phyloP scores from a whole-genome alignment of 2,888 invertebrate genomes.

The Parnassius orleans region DNA sequence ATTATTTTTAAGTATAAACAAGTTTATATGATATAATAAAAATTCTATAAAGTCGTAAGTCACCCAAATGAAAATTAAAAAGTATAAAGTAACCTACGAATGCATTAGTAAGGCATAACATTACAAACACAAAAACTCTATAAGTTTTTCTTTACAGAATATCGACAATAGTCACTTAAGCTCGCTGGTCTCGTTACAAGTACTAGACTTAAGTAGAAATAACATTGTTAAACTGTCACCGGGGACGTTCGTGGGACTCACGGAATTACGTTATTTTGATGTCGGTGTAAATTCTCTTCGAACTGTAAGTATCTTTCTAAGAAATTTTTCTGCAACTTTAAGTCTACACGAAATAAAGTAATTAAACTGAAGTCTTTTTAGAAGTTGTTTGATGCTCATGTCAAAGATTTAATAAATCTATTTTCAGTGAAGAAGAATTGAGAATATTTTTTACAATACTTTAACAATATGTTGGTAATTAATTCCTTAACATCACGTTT shows the following conservation, averaged over 20 bases:
- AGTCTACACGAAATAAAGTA: conserved; percentile 17
- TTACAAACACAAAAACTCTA: too few relatives aligned
- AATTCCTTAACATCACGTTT: neutral
- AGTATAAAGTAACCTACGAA: too few relatives aligned
- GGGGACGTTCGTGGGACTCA: conserved; percentile 89
- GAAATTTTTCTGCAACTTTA: conserved; percentile 5
- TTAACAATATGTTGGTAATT: neutral
- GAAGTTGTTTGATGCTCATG: too few relatives aligned
- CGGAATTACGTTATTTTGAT: conserved; percentile 86
- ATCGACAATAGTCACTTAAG: conserved; percentile 88
- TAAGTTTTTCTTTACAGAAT: conserved; percentile 76
- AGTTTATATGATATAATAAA: too few relatives aligned
- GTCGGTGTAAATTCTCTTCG: conserved; percentile 92
- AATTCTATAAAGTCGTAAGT: too few relatives aligned
- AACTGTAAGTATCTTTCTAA: conserved; percentile 82
- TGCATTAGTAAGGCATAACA: too few relatives aligned
- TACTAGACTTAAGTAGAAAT: conserved; percentile 91
- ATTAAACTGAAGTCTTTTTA: neutral
- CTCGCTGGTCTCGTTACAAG: conserved; percentile 84
- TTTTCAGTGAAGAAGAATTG: too few relatives aligned
- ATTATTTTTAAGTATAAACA: too few relatives aligned
- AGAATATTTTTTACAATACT: too few relatives aligned
- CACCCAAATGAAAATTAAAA: too few relatives aligned
- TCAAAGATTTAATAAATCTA: too few relatives aligned
- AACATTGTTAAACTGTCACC: conserved; percentile 90